A percentile compares a stretch with the other conserved stretches of the same genome.
phyloP scores from a whole-genome alignment of 30 jellyfish, hydroid and myxozoan species.

The Haliclystus octoradiatus region DNA sequence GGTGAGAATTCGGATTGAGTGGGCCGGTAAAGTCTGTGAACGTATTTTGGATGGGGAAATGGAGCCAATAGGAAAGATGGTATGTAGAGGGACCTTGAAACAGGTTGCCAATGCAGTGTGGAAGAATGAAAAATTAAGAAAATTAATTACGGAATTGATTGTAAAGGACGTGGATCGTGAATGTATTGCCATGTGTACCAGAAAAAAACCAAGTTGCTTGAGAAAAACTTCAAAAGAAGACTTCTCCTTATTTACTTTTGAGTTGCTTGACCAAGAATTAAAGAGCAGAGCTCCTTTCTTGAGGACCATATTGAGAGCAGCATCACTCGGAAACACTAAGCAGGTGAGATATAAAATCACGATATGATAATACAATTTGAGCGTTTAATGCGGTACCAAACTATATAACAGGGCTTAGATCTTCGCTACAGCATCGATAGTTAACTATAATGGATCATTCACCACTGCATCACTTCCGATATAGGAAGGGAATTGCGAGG shows the following conservation, averaged over 20 bases:
- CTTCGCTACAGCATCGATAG: too few species aligned
- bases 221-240: constrained; percentile 20
- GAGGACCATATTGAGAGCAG: background rate
- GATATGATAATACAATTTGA: too few species aligned
- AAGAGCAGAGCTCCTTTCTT: constrained; percentile 17
- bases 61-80: constrained; percentile 20
- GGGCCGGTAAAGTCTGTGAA: constrained; percentile 23
- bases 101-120: constrained; percentile 20
- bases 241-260: constrained; percentile 1
- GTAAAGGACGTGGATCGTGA: constrained; percentile 8
- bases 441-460: too few species aligned
- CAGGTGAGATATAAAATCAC: background rate
- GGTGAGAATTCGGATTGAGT: constrained; percentile 6
- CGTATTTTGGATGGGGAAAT: constrained; percentile 13
- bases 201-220: constrained; percentile 11
- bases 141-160: background rate
- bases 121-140: constrained; percentile 1
- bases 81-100: constrained; percentile 16
- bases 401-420: too few species aligned
- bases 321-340: constrained; percentile 1
- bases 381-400: too few species aligned
- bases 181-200: constrained; percentile 6
- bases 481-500: too few species aligned
- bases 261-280: constrained; percentile 6
- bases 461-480: too few species aligned